A percentile compares a stretch with the other conserved stretches of the same genome.
These are phyloP conservation scores for Panagrolaimus sp. DNA, from an alignment of 1,140 invertebrate species.

Conservation along the genomic window DNA sequence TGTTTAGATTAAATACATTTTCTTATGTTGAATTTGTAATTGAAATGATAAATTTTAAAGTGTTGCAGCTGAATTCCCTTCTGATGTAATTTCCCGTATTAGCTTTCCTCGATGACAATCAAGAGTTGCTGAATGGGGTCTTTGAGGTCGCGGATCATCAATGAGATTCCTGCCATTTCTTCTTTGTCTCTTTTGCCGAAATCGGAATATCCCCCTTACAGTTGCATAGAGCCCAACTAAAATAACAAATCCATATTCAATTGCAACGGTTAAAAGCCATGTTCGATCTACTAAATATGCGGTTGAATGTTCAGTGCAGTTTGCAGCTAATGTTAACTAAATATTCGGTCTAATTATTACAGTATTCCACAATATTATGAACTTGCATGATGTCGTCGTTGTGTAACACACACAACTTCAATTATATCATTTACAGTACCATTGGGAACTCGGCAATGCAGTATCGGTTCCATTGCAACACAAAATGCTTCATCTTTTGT, in stretches of 20 bases:
- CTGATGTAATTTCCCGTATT: no score
- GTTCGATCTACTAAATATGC: constrained; percentile 8
- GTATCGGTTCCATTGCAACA: neutral
- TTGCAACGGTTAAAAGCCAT: neutral
- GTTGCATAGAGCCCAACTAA: neutral
- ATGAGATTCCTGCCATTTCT: no score
- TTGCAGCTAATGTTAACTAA: neutral
- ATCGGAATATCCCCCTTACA: neutral
- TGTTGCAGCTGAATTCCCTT: no score
- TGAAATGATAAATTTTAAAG: no score
- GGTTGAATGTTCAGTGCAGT: neutral
- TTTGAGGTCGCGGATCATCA: no score
- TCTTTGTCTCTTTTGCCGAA: neutral
- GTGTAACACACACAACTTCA: neutral
- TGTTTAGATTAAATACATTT: no score
- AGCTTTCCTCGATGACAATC: no score
- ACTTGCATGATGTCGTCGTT: neutral
- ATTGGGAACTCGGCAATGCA: neutral
- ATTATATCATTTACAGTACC: neutral
- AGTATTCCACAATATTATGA: neutral
- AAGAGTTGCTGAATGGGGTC: no score
- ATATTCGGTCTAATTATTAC: neutral
- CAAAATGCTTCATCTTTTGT: neutral
- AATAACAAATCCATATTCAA: constrained; percentile 5
- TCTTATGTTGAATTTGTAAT: no score